These are phyloP conservation scores for Anthopleura xanthogrammica DNA, from an alignment of 92 coral and sea anemone genomes.

Conservation along the genomic window DNA sequence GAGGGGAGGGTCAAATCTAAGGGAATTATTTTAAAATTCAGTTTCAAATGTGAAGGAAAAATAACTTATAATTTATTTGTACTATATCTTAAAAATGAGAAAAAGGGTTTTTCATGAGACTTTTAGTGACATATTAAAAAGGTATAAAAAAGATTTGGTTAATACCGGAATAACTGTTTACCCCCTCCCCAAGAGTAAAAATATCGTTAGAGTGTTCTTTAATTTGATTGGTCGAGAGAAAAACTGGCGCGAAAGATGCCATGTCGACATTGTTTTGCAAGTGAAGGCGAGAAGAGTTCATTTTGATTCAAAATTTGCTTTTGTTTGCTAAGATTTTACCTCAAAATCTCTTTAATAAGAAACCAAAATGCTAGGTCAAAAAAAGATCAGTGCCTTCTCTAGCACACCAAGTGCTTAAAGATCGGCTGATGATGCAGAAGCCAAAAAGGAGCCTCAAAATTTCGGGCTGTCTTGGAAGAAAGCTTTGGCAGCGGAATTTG, in stretches of 20 bases:
- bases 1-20: constrained; percentile 19
- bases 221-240: constrained; percentile 46
- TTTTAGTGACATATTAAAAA: background rate
- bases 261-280: constrained; percentile 24
- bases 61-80: background rate
- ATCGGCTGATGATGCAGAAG: constrained; percentile 58
- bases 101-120: too few relatives aligned
- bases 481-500: constrained; percentile 84
- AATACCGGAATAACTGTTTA: background rate
- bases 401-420: constrained; percentile 66
- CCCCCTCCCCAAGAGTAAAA: constrained; percentile 5
- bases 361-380: constrained; percentile 68
- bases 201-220: background rate
- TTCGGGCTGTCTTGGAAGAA: constrained; percentile 90
- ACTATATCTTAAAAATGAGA: background rate
- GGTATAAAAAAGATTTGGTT: background rate
- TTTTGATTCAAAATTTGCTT: background rate
- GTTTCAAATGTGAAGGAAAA: background rate
- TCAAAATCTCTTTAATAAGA: background rate
- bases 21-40: background rate
- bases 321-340: background rate
- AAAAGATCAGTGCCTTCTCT: constrained; percentile 78
- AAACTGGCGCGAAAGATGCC: constrained; percentile 60
- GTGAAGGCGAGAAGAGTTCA: background rate
- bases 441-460: constrained; percentile 58